Base-by-base conservation (phyloP, 2,797 vertebrate species). In the Pseudomugil tenellus region DNA sequence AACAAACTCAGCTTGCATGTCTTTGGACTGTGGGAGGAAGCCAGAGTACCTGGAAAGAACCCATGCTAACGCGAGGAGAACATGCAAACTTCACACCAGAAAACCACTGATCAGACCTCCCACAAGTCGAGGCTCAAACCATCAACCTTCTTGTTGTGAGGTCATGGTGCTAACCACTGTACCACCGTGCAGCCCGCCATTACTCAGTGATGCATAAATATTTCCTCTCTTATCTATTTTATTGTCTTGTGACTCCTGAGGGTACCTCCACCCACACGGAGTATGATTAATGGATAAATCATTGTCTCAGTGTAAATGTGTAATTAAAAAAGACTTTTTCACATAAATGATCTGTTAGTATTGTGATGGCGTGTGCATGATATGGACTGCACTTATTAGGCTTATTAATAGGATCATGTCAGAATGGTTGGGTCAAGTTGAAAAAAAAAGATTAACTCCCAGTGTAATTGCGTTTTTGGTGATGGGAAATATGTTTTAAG, bases 291-390 rank as follows among this genome's bases (percentile, higher is more conserved):
- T 74, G 56, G 63, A 66, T 7, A 35, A 25, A 58, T 79, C 56
- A 49, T 57, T 28, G 63, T 63, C 28, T 13, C 28, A 48, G 26
- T 57, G 48, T 75, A 51, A 68, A 78, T 74, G 58, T 70, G 60
- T 53, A 79, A 66, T 61, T 61, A 31, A 60, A 57, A 26, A 70
- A 77, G 57, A 85, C 71, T 76, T 70, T 67, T 83, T 84, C 67
- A 52, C 49, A 67, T 68, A 80, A 80, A 79, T 70, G 52, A 53
- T 68, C 70, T 78, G 65, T 80, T 37, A 87, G 60, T 60, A 69
- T 34, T 63, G 32, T 63, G 55, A 31, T 57, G 54, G 67, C 49
- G 52, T 60, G 63, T 51, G 48, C 53, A 70, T 70, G 64, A 74
- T 58, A n/a, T 14, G 65, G 59, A 67, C 60, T 72, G 58, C 69